Evolutionary conservation across 2,797 vertebrate genomes (phyloP).

Genomic region (Dipus sagitta): DNA sequence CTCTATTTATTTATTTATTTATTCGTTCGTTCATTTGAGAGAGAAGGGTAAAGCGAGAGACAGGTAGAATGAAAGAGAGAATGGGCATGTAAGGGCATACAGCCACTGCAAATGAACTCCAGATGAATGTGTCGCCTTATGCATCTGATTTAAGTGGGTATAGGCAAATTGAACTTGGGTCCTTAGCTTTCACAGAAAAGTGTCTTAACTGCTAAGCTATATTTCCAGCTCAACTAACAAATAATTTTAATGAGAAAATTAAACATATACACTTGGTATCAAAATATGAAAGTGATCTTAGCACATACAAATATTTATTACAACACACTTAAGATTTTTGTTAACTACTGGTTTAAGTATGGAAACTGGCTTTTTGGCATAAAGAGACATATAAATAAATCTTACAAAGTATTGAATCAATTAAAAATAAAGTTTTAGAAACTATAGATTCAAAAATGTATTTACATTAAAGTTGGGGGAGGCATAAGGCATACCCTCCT

Average conservation of each 20-base stretch:
- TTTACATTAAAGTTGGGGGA: neutral
- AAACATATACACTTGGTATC: neutral
- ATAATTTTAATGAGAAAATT: neutral
- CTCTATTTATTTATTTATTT: too few relatives aligned
- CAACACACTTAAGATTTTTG: neutral
- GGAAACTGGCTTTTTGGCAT: neutral
- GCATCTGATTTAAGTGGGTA: too few relatives aligned
- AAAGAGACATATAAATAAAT: slow-evolving; percentile 23
- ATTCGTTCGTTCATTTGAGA: too few relatives aligned
- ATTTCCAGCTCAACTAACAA: neutral
- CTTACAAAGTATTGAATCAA: neutral
- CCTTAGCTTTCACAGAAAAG: too few relatives aligned
- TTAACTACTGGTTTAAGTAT: neutral
- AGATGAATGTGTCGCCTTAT: too few relatives aligned
- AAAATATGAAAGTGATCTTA: neutral
- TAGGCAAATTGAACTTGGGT: too few relatives aligned
- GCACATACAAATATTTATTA: neutral
- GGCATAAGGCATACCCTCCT: neutral
- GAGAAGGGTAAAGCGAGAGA: too few relatives aligned
- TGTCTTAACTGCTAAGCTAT: too few relatives aligned
- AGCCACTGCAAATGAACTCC: too few relatives aligned
- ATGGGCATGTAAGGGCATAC: too few relatives aligned
- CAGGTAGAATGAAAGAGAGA: too few relatives aligned
- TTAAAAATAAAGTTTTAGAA: slow-evolving; percentile 6
- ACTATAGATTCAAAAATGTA: neutral